These are phyloP conservation scores for Andrena trimmerana DNA, from an alignment of 2,888 invertebrate species.

Conservation along the genomic window DNA sequence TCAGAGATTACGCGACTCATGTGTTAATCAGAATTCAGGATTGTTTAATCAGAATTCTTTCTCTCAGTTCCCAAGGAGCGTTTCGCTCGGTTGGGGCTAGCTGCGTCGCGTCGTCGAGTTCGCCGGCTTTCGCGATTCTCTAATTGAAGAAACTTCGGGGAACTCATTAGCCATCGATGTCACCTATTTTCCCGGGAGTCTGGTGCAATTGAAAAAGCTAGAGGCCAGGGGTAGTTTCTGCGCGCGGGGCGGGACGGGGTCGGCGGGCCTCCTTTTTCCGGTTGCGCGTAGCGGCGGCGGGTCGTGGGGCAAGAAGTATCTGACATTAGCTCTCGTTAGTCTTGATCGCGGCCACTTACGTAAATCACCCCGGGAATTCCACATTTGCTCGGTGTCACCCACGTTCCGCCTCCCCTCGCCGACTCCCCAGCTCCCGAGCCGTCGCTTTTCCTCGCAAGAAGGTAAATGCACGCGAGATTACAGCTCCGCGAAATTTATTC, in stretches of 20 bases:
- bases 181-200: conserved; percentile 50
- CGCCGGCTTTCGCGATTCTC: conserved; percentile 1
- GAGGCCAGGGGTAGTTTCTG: conserved; percentile 38
- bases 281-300: conserved; percentile 21
- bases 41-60: conserved; percentile 30
- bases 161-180: conserved; percentile 62
- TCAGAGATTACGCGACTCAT: no score
- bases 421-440: not conserved
- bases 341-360: conserved; percentile 77
- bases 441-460: conserved; percentile 58
- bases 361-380: conserved; percentile 73
- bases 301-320: conserved; percentile 64
- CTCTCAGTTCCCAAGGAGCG: not conserved
- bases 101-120: not conserved
- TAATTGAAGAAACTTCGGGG: conserved; percentile 50
- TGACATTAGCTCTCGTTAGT: conserved; percentile 77
- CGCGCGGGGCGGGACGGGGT: not conserved
- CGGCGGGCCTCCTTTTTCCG: conserved; percentile 31
- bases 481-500: conserved; percentile 73
- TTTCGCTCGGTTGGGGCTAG: not conserved
- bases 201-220: conserved; percentile 59
- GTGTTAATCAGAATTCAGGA: no score
- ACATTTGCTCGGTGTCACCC: conserved; percentile 60
- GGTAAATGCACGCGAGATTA: conserved; percentile 73
- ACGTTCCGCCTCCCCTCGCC: conserved; percentile 8